These are phyloP conservation scores for Wasmannia auropunctata DNA, from an alignment of 1,140 invertebrate species.

Conservation along the genomic window DNA sequence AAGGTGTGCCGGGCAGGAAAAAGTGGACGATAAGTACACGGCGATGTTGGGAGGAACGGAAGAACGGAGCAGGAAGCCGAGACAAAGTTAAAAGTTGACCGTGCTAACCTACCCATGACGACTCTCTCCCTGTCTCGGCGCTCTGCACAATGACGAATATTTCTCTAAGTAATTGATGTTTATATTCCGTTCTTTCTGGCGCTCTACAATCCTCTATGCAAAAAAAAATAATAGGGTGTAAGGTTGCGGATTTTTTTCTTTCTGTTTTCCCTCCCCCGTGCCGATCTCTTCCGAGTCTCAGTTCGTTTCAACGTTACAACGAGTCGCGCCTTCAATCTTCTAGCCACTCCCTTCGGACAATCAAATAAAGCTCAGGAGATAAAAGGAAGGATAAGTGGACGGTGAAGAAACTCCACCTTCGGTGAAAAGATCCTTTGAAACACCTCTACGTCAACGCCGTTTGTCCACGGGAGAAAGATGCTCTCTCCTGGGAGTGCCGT, in stretches of 20 bases:
- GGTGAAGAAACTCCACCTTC: constrained; percentile 28
- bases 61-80: background rate
- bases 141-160: constrained; percentile 16
- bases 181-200: background rate
- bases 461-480: constrained; percentile 47
- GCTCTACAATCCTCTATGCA: background rate
- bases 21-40: constrained; percentile 45
- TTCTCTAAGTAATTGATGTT: constrained; percentile 32
- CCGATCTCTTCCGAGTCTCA: background rate
- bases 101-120: constrained; percentile 27
- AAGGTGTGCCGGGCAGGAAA: constrained; percentile 32
- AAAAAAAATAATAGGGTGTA: constrained; percentile 36
- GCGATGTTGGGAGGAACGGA: background rate
- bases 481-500: constrained; percentile 46
- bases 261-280: background rate
- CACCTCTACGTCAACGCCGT: constrained; percentile 48
- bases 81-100: constrained; percentile 56
- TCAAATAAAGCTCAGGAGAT: constrained; percentile 68
- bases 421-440: constrained; percentile 55
- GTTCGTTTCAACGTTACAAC: constrained; percentile 30
- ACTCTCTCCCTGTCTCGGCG: background rate
- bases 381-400: constrained; percentile 62
- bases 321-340: constrained; percentile 37
- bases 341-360: constrained; percentile 45
- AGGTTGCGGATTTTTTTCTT: background rate